phyloP scores from a whole-genome alignment of 2,113 vertebrate species.

The Meleagris gallopavo region DNA sequence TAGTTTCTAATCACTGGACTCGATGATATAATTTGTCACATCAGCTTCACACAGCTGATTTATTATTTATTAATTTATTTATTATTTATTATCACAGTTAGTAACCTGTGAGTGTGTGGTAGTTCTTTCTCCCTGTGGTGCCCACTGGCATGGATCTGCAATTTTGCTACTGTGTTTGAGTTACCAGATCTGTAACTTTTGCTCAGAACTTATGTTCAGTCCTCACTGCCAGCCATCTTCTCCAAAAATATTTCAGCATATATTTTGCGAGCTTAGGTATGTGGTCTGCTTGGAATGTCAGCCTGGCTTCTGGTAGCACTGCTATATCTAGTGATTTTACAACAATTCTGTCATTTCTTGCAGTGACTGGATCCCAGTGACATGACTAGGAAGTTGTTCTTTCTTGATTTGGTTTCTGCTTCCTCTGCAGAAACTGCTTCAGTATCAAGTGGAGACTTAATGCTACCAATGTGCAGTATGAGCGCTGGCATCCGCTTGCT shows the following conservation, averaged over 20 bases:
- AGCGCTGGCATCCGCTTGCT: not conserved
- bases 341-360: not conserved
- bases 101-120: not conserved
- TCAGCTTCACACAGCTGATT: not conserved
- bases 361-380: not conserved
- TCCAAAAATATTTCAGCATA: not conserved
- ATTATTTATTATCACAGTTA: not conserved
- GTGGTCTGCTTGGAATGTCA: not conserved
- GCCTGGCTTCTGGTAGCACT: not conserved
- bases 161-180: not conserved
- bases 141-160: not conserved
- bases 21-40: not conserved
- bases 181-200: not conserved
- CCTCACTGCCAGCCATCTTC: not conserved
- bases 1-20: not conserved
- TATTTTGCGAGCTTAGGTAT: not conserved
- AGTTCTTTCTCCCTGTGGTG: not conserved
- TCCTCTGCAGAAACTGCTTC: not conserved
- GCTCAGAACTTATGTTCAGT: not conserved
- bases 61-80: slow-evolving; percentile 5
- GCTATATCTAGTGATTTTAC: not conserved
- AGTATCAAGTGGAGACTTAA: not conserved
- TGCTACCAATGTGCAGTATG: not conserved
- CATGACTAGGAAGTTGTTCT: not conserved
- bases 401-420: not conserved